These are phyloP conservation scores for Lordiphosa clarofinis DNA, from an alignment of 1,140 invertebrate species.

Conservation along the genomic window DNA sequence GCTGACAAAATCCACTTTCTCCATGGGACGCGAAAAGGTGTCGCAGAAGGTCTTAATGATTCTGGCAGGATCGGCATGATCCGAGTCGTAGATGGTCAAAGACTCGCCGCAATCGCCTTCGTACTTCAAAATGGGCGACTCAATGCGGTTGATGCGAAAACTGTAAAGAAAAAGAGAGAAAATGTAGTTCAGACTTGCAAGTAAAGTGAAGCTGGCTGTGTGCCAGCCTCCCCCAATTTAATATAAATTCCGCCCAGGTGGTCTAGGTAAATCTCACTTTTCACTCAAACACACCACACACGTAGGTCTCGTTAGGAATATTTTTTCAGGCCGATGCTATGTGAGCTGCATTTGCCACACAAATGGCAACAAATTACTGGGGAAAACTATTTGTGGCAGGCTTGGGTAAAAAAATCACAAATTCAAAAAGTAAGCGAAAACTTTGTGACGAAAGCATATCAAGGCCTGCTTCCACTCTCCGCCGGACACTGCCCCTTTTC, in stretches of 20 bases:
- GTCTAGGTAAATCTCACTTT: slow-evolving; percentile 60
- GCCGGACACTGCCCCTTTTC: slow-evolving; percentile 9
- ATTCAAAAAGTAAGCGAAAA: slow-evolving; percentile 6
- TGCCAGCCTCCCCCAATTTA: slow-evolving; percentile 35
- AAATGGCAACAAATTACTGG: slow-evolving; percentile 54
- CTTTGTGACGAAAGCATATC: not conserved
- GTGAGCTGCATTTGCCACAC: slow-evolving; percentile 43
- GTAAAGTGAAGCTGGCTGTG: not conserved
- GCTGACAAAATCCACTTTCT: slow-evolving; percentile 94
- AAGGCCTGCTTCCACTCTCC: not conserved
- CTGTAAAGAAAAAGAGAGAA: slow-evolving; percentile 80
- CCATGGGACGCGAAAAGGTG: slow-evolving; percentile 93
- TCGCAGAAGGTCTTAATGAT: slow-evolving; percentile 96
- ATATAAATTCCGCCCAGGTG: slow-evolving; percentile 63
- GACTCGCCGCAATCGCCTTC: slow-evolving; percentile 94
- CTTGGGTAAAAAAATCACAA: slow-evolving; percentile 17
- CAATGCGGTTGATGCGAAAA: slow-evolving; percentile 92
- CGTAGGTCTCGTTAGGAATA: slow-evolving; percentile 43
- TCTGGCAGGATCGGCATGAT: slow-evolving; percentile 90
- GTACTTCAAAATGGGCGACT: slow-evolving; percentile 91
- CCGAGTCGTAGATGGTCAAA: slow-evolving; percentile 91
- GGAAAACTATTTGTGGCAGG: slow-evolving; percentile 51
- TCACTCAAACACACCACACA: slow-evolving; percentile 34
- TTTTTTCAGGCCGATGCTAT: slow-evolving; percentile 29
- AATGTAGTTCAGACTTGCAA: slow-evolving; percentile 4